Base-by-base conservation (phyloP, 2,888 invertebrate species). In the Anarsia innoxiella region DNA sequence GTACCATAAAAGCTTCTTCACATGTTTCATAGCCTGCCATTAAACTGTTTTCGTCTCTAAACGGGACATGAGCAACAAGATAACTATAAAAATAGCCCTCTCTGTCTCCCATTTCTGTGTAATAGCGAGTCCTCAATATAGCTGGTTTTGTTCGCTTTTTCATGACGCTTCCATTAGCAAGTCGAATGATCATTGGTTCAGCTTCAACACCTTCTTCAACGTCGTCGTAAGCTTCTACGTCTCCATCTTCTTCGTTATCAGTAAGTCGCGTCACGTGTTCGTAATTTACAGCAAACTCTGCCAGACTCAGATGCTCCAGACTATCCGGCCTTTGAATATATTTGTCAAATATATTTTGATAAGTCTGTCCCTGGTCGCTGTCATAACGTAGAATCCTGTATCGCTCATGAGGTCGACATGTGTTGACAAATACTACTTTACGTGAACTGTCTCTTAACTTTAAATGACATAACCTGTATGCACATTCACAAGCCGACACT, bases 381-480 rank as follows among this genome's bases (percentile, higher is more conserved):
- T 37, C 37, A 23, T 13, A 23, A 2, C 37, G n/a, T 3, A 37
- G 23, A 8, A 37, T 37, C 4, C 31, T 12, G 11, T 36, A 37
- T 2, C 31, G 12, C 11, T 37, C 31, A 15, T 31, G n/a, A 9
- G 14, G 10, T 14, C 2, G 14, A 12, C 31, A 31, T 10, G 37
- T 31, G 13, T 37, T 37, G 1, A 37, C 25, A 15, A 37, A 37
- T 3, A 37, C 37, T 8, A 16, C 15, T 26, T 40, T 40, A 23
- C 40, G 19, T 12, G 40, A 33, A 25, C 33, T 33, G 11, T 37
- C 37, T 14, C 37, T 3, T 8, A 31, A 16, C 12, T 32, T 37
- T 12, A 37, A 26, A 28, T 41, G 41, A 16, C 48, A 50, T 1
- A 50, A 28, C n/a, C 50, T 34, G 26, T 32, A 50, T 16, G 48